A percentile compares a stretch with the other conserved stretches of the same genome.
These are phyloP conservation scores for Hipparchia semele DNA, from an alignment of 2,888 invertebrate genomes.

Conservation along the genomic window DNA sequence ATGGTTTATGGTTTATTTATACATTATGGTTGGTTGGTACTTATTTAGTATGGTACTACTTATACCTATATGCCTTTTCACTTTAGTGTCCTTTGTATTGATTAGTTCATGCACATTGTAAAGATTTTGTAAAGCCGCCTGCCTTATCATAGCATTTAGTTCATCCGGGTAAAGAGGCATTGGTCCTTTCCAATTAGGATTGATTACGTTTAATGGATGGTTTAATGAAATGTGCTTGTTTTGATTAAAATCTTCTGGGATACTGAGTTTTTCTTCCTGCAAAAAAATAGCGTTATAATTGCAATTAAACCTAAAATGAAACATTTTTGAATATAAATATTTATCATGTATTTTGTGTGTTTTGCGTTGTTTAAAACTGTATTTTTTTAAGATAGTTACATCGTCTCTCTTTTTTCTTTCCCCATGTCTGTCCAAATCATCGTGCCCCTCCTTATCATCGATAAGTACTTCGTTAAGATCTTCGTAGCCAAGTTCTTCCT, in stretches of 20 bases:
- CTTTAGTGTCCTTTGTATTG: constrained; percentile 39
- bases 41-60: background rate
- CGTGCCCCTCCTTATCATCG: constrained; percentile 52
- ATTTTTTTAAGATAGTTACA: constrained; percentile 24
- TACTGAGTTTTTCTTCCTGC: constrained; percentile 19
- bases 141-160: constrained; percentile 56
- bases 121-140: constrained; percentile 47
- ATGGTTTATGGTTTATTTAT: background rate
- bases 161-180: constrained; percentile 69
- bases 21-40: no score
- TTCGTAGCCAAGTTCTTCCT: constrained; percentile 54
- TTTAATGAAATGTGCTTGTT: constrained; percentile 39
- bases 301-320: background rate
- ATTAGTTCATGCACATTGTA: constrained; percentile 42
- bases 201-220: constrained; percentile 47
- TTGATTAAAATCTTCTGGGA: constrained; percentile 7
- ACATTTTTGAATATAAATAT: no score
- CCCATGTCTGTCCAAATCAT: constrained; percentile 50
- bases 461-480: constrained; percentile 58
- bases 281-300: background rate
- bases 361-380: no score
- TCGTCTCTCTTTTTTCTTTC: constrained; percentile 51
- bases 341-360: background rate
- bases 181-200: constrained; percentile 68
- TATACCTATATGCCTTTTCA: constrained; percentile 39